Percentiles rank a stretch among this genome's conserved stretches.
phyloP scores from a whole-genome alignment of 2,113 vertebrate genomes.

The Dromas ardeola region DNA sequence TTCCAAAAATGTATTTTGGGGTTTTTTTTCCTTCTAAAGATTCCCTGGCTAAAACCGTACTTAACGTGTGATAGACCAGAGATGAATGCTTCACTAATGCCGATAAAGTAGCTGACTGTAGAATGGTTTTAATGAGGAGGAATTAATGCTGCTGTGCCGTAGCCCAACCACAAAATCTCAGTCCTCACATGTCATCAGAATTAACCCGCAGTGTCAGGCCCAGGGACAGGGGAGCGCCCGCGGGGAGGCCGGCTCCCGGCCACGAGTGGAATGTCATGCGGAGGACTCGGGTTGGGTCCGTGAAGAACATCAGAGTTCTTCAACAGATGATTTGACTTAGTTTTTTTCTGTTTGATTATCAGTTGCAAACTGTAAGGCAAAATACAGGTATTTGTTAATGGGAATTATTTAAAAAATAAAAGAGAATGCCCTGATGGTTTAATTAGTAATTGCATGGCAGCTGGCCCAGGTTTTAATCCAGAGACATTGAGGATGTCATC shows the following conservation, averaged over 20 bases:
- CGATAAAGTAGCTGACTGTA: not conserved
- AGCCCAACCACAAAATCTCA: not conserved
- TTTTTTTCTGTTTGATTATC: not conserved
- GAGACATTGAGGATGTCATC: not conserved
- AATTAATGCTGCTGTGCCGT: not conserved
- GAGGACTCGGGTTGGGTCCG: rapidly evolving
- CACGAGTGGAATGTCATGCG: rapidly evolving
- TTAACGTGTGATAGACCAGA: not conserved
- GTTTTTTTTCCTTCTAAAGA: not conserved
- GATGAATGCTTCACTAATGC: not conserved
- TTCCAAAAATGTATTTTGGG: not conserved
- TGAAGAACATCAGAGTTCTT: not conserved
- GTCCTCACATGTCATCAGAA: not conserved
- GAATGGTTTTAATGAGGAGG: not conserved
- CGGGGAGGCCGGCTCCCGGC: not conserved
- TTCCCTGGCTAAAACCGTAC: not conserved
- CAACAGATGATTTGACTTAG: not conserved
- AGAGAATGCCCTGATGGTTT: not conserved
- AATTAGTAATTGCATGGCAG: not conserved
- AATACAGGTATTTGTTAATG: not conserved
- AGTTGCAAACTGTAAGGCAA: not conserved
- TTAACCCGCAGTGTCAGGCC: not conserved
- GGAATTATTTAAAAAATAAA: not conserved
- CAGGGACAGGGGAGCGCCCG: rapidly evolving
- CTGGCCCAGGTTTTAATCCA: not conserved